A percentile compares a stretch with the other conserved stretches of the same genome.
Conservation (phyloP, 2,797 vertebrate species). For the Gadopsis bispinosus region DNA sequence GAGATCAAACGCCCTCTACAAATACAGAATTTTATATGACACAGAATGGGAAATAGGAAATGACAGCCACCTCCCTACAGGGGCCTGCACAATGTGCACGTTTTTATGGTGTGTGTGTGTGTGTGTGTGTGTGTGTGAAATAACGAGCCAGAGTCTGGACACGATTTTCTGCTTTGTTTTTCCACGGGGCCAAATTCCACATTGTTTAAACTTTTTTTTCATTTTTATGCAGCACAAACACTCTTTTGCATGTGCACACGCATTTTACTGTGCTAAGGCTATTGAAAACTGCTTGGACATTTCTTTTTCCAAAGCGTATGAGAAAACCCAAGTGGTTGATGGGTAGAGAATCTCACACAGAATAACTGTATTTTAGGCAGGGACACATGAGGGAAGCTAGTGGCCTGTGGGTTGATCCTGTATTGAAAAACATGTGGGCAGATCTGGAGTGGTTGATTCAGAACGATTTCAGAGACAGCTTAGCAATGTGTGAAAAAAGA, state of each 20-base stretch:
- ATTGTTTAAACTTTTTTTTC: slow-evolving; percentile 4
- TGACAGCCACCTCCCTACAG: slow-evolving; percentile 71
- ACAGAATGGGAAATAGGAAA: slow-evolving; percentile 72
- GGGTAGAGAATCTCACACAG: slow-evolving; percentile 36
- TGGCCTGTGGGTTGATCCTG: slow-evolving; percentile 59
- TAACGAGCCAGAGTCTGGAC: slow-evolving; percentile 24
- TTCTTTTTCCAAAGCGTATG: not conserved
- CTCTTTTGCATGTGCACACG: not conserved
- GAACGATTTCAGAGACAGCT: slow-evolving; percentile 36
- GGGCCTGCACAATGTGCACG: slow-evolving; percentile 35
- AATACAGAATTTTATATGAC: slow-evolving; percentile 65
- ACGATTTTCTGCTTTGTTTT: slow-evolving; percentile 30
- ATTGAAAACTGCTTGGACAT: slow-evolving; percentile 1
- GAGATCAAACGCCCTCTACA: slow-evolving; percentile 72
- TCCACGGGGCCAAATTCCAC: slow-evolving; percentile 34
- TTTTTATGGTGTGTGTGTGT: slow-evolving; percentile 28
- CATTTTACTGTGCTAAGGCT: not conserved
- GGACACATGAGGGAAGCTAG: slow-evolving; percentile 50
- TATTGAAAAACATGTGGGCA: slow-evolving; percentile 67
- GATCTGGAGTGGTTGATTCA: slow-evolving; percentile 68
- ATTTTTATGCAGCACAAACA: not conserved
- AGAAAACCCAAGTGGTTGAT: slow-evolving; percentile 21
- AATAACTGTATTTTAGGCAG: slow-evolving; percentile 47
- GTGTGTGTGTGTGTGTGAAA: slow-evolving; percentile 17
- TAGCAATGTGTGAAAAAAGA: slow-evolving; percentile 18